Evolutionary conservation across 2,888 invertebrate species (phyloP), one percentile per base, ranked within the genome.

Genomic region (Cephus pulcher): DNA sequence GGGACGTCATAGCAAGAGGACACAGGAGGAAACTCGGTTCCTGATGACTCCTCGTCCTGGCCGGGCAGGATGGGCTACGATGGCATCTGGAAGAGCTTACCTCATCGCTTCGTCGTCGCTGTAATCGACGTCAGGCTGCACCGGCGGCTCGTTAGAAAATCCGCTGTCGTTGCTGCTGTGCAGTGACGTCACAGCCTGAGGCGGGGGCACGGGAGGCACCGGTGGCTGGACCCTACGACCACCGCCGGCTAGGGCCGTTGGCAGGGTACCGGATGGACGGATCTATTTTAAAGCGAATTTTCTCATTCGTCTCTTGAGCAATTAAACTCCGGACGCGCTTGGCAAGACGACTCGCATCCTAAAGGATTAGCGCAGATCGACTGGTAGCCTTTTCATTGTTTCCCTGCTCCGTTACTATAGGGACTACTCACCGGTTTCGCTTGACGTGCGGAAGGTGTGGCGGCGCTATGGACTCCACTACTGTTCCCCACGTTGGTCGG

Each of bases 121-220:
- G 91, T 97, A 97, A 92, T 97, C 97, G 80, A 97, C 95, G 92
- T 97, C 97, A 34, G 97, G 97, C 88, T 97, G 96, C 35, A 95
- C 95, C 4, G 97, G 97, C 12, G 96, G 95, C 90, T 97, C 97
- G 90, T 97, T 97, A 88, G 97, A 97, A 92, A 97, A 97, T 30
- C 97, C 97, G 85, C 97, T 97, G 92, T 97, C 97, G 92, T 97
- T 97, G 90, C 97, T 97, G 92, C 97, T 97, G 91, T 97, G 97
- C 84, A 97, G 94, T 70, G 97, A 97, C 78, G 92, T 93, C 78
- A 92, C 91, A 0, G 92, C 92, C 84, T 90, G 92, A 79, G 90
- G 91, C 73, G 91, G 91, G 76, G 90, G 90, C 12, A 91, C 88
- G 23, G 91, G 90, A 23, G 92, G 90, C 71, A 91, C 90, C 76